Base-by-base conservation (phyloP, 2,888 invertebrate genomes). In the Parnassius orleans region DNA sequence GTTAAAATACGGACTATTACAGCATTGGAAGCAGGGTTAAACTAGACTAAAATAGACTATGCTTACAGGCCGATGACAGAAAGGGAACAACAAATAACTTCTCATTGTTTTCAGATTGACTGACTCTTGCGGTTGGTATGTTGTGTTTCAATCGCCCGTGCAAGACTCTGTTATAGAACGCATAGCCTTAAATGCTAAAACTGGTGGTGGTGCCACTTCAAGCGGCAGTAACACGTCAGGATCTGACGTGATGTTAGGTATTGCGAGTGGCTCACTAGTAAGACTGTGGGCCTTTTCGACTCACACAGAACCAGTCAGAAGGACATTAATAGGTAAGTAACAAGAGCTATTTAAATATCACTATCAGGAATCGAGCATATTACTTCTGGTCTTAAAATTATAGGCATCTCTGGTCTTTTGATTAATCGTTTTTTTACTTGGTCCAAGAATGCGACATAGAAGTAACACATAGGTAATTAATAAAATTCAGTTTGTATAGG, bases 101-200 rank as follows among this genome's bases (percentile, higher is more conserved):
- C 70, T 74, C 7, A 54, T 11, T 59, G 10, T 42, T 56, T 61
- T 41, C 75, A 92, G 98, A 79, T 94, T 99, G 78, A 98, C 98
- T 86, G 99, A 99, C 84, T 97, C 98, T 0, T 97, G 96, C 70
- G 99, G 99, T 9, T 99, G 99, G 99, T 98, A 98, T 79, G 94
- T 97, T 75, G 96, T 97, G 10, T 99, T 98, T 88, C 98, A 97
- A 61, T 98, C 98, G 68, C 97, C 98, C 0, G 95, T 97, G 67
- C 96, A 98, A 77, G 98, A 98, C 73, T 94, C 95, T 3, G 94
- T 95, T 11, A 97, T 99, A 72, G 98, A 98, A 80, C 93, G 98
- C 63, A 96, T 99, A 72, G 98, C 99, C 1, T 94, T 99, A 68
- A 98, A 98, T 69, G 94, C 94, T 0, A 94, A 94, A 72, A 92